These are phyloP conservation scores for Notolabrus celidotus DNA, from an alignment of 2,797 vertebrate genomes.

Conservation along the genomic window DNA sequence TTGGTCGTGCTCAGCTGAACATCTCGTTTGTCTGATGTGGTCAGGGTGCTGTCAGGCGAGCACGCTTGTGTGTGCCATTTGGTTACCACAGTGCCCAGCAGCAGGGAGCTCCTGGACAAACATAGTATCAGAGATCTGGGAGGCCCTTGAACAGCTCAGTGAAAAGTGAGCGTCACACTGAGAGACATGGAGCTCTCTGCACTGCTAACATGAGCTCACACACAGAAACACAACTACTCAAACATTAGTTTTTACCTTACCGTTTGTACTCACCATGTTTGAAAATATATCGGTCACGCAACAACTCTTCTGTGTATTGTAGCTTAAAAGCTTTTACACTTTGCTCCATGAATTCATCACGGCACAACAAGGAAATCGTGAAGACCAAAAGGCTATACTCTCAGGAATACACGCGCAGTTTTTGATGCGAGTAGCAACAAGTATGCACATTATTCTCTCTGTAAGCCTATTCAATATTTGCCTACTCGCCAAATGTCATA, in stretches of 20 bases:
- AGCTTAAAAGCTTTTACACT: not conserved
- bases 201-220: not conserved
- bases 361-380: not conserved
- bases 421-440: too few relatives aligned
- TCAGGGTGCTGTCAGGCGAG: constrained; percentile 1
- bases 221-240: constrained; percentile 13
- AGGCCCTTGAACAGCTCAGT: constrained; percentile 43
- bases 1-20: constrained; percentile 20
- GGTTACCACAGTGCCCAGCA: constrained; percentile 27
- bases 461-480: too few relatives aligned
- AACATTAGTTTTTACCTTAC: not conserved
- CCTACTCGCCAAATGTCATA: too few relatives aligned
- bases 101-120: constrained; percentile 50
- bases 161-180: constrained; percentile 47
- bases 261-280: not conserved
- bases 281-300: not conserved
- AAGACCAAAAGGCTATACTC: too few relatives aligned
- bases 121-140: constrained; percentile 33
- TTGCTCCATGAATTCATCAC: not conserved
- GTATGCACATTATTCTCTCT: not conserved
- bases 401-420: not conserved
- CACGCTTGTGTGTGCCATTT: constrained; percentile 33
- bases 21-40: constrained; percentile 28
- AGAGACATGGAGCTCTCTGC: constrained; percentile 33
- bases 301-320: not conserved